Base-by-base conservation (phyloP, 1,140 invertebrate genomes). In the Drosophila dunni region DNA sequence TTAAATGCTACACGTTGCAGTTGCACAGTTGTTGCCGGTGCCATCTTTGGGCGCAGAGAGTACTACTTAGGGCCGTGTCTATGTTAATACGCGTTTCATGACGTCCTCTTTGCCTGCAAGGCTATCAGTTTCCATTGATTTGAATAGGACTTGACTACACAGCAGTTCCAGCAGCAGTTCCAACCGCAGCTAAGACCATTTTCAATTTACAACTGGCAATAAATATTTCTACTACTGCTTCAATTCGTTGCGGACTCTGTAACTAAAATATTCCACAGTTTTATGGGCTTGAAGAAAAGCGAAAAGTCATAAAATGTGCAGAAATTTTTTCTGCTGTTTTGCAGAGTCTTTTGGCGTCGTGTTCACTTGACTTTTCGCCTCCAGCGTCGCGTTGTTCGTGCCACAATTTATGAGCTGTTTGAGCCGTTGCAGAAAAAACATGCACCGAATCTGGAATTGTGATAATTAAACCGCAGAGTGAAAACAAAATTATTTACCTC, bases 121-220 rank as follows among this genome's bases (percentile, higher is more conserved):
- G 85, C 84, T 84, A 84, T 81, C 85, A 84, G 84, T 81, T 89
- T 75, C 78, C 84, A 89, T 89, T 89, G 84, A 89, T 89, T 89
- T 89, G 84, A 89, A 89, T 89, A 89, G 81, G 65, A 67, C 68
- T 40, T 54, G 57, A 38, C 24, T 29, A 29, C 24, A 42, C 53
- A 51, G 33, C 34, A 69, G 44, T 69, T 53, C 50, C 58, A 48
- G 13, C 29, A 60, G 29, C 51, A 20, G 17, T 20, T 20, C 17
- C 17, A 53, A 11, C 36, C 56, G n/a, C 34, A 62, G 62, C 67
- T 70, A 54, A 46, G 53, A 71, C 60, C 10, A 69, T 80, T 89
- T 89, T 89, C 85, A 81, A 78, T 84, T 89, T 89, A 75, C 78
- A 70, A 61, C 38, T 53, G 61, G 63, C 69, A 50, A 70, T 73